Evolutionary conservation across 2,888 invertebrate species (phyloP).

Genomic region (Limnephilus lunatus): DNA sequence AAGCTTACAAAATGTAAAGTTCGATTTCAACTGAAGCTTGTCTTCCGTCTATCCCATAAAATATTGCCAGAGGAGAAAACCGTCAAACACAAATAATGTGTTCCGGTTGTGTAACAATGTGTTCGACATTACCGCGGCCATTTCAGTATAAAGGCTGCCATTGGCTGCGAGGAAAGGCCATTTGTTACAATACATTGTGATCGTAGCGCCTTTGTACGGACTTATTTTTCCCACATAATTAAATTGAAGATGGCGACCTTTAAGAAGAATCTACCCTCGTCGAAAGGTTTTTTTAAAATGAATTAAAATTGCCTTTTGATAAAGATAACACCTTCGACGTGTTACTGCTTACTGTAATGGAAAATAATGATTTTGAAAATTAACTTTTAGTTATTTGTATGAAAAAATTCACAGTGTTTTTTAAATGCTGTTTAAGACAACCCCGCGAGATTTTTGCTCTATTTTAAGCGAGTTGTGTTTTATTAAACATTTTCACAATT

Average conservation of each 20-base stretch:
- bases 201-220: neutral
- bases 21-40: neutral
- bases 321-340: neutral
- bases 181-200: conserved; percentile 2
- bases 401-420: too few species aligned
- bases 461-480: too few species aligned
- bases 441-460: too few species aligned
- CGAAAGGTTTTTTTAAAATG: neutral
- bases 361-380: neutral
- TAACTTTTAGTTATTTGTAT: too few species aligned
- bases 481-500: too few species aligned
- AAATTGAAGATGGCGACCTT: neutral
- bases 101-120: neutral
- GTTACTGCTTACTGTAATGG: neutral
- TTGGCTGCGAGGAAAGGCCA: neutral
- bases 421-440: too few species aligned
- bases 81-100: neutral
- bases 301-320: neutral
- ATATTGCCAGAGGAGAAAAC: neutral
- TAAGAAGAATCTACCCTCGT: neutral
- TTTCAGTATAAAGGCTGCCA: neutral
- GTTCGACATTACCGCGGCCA: neutral
- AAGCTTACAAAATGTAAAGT: neutral
- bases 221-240: neutral
- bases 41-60: neutral